A percentile compares a stretch with the other conserved stretches of the same genome.
Conservation (phyloP, 2,113 vertebrate genomes). For the Sciurus niger region DNA sequence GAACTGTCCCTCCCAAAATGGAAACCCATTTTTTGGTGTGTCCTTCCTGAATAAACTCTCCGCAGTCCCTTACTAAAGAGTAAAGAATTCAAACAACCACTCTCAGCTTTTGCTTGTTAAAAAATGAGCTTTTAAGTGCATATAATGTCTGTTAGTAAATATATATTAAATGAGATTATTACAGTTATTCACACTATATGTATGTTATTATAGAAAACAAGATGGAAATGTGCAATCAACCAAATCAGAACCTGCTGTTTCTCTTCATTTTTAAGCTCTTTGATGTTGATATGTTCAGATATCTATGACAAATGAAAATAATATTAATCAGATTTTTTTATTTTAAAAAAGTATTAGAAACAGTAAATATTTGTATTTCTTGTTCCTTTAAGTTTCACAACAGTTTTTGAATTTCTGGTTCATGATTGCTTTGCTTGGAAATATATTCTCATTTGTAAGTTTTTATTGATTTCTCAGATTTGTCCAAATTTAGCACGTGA, state of each 20-base stretch:
- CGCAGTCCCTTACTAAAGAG: not conserved
- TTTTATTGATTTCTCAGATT: slow-evolving; percentile 11
- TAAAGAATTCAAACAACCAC: not conserved
- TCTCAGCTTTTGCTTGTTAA: not conserved
- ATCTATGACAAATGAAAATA: slow-evolving; percentile 39
- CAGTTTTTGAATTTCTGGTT: not conserved
- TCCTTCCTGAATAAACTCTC: not conserved
- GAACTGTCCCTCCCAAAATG: not conserved
- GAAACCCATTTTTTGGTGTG: not conserved
- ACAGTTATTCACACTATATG: not conserved
- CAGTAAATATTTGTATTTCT: slow-evolving; percentile 42
- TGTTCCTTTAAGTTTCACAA: not conserved
- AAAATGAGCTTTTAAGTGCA: not conserved
- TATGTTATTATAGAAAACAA: not conserved
- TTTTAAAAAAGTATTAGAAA: not conserved
- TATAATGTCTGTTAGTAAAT: not conserved
- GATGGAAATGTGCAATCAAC: not conserved
- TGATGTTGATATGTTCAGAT: not conserved
- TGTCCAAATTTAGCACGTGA: not conserved
- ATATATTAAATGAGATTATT: not conserved
- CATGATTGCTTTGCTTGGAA: slow-evolving; percentile 38
- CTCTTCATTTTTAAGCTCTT: slow-evolving; percentile 41
- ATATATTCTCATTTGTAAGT: not conserved
- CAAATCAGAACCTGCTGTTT: not conserved
- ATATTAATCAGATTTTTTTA: not conserved